These are phyloP conservation scores for Phenganax stokvisi DNA, from an alignment of 92 coral and sea anemone species.

Conservation along the genomic window DNA sequence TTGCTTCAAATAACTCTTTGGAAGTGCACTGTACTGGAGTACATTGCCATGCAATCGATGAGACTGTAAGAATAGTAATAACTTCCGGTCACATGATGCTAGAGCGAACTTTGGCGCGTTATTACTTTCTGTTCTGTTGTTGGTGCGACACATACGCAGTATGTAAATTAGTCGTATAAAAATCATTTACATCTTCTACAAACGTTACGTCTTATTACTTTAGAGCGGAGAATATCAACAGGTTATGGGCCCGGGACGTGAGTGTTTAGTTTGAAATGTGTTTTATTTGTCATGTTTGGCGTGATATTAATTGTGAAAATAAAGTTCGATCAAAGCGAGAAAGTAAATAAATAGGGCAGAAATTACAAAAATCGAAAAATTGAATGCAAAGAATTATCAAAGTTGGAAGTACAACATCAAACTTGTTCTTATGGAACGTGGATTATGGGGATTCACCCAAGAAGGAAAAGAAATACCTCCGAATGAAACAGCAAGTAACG, in stretches of 20 bases:
- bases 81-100: too few species aligned
- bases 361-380: conserved; percentile 52
- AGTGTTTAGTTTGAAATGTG: neutral
- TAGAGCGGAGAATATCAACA: neutral
- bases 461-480: conserved; percentile 58
- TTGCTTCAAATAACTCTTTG: too few species aligned
- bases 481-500: conserved; percentile 38
- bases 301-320: neutral
- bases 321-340: neutral
- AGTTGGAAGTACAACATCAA: conserved; percentile 65
- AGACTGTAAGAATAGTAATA: too few species aligned
- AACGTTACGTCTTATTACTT: too few species aligned
- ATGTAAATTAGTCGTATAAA: too few species aligned
- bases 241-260: conserved; percentile 51
- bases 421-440: conserved; percentile 56
- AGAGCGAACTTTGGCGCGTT: too few species aligned
- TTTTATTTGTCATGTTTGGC: conserved; percentile 15
- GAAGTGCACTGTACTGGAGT: too few species aligned
- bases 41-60: too few species aligned
- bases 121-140: too few species aligned
- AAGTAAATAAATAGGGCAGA: conserved; percentile 42
- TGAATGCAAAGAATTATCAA: conserved; percentile 59
- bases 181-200: too few species aligned
- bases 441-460: conserved; percentile 64
- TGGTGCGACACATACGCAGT: too few species aligned